Evolutionary conservation across 2,888 invertebrate species (phyloP), one percentile per base, ranked within the genome.

Genomic region (Plebejus argus): DNA sequence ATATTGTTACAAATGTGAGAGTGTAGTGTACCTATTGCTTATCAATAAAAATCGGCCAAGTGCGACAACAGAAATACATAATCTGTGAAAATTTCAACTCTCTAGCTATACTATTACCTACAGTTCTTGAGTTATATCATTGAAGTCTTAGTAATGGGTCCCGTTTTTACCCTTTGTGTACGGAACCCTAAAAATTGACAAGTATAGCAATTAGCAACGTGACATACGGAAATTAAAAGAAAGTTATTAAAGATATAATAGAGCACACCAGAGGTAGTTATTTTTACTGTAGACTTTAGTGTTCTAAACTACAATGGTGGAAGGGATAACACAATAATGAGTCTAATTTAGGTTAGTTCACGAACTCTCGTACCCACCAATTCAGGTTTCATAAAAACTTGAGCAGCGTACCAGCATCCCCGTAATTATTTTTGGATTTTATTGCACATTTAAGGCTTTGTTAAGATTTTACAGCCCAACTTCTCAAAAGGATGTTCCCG

Each of bases 401-500:
- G 45, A 39, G 72, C 35, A 72, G 39, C 45, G 20, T 12, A 74
- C 20, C 49, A 39, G 53, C 53, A 74, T 49, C 53, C 23, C 18
- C 15, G 53, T 74, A 74, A 74, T 74, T 74, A 74, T 49, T 49
- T 49, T 49, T 49, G 39, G 74, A 74, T 53, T 74, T 74, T 74
- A 74, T 74, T 74, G 28, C 74, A 49, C 74, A 74, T 74, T 74
- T 74, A 53, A 72, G 74, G 23, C 45, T 74, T 74, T 74, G 49
- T 49, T 53, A 49, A 39, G 71, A 77, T 78, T 78, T 78, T 61
- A 78, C 74, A 77, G 76, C 75, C 70, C 78, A 80, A 81, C 76
- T 78, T 80, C 75, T 78, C 78, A 79, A 79, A 79, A 78, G 80
- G 79, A 82, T 81, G 81, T 79, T 80, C 76, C 80, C 80, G 80